Evolutionary conservation across 2,888 invertebrate genomes (phyloP).

Genomic region (Apodemia duryi): DNA sequence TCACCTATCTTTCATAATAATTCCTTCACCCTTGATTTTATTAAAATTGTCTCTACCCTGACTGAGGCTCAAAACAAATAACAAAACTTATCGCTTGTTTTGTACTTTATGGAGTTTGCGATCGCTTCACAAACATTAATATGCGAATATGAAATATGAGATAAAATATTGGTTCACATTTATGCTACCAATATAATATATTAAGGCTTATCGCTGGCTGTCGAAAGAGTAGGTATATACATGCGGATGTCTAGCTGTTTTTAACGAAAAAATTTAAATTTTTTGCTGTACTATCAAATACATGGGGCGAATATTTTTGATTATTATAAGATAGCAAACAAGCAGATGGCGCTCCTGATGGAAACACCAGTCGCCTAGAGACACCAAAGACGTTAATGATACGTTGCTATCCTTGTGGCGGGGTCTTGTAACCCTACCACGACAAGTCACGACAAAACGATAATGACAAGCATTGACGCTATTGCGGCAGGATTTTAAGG

Average conservation of each 20-base stretch:
- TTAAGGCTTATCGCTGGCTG: slow-evolving; percentile 40
- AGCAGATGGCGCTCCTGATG: too few relatives aligned
- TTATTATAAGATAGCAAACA: too few relatives aligned
- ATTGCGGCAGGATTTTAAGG: too few relatives aligned
- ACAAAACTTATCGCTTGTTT: slow-evolving; percentile 12
- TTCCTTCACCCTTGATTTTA: slow-evolving; percentile 21
- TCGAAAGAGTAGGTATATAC: slow-evolving; percentile 47
- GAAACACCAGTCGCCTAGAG: too few relatives aligned
- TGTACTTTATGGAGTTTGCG: slow-evolving; percentile 8
- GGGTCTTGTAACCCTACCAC: too few relatives aligned
- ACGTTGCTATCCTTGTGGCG: too few relatives aligned
- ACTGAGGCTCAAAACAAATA: neutral
- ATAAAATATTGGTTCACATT: slow-evolving; percentile 14
- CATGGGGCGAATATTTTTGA: slow-evolving; percentile 38
- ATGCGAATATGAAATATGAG: slow-evolving; percentile 17
- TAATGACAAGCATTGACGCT: too few relatives aligned
- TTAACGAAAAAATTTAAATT: neutral
- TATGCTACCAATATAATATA: slow-evolving; percentile 26
- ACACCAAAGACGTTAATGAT: too few relatives aligned
- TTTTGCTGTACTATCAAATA: neutral
- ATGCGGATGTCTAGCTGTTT: slow-evolving; percentile 36
- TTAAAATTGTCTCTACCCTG: neutral
- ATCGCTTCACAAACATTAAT: slow-evolving; percentile 14
- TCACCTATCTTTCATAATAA: neutral
- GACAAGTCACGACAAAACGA: too few relatives aligned